Conservation (phyloP, 2,113 vertebrate species). For the Chitala chitala region DNA sequence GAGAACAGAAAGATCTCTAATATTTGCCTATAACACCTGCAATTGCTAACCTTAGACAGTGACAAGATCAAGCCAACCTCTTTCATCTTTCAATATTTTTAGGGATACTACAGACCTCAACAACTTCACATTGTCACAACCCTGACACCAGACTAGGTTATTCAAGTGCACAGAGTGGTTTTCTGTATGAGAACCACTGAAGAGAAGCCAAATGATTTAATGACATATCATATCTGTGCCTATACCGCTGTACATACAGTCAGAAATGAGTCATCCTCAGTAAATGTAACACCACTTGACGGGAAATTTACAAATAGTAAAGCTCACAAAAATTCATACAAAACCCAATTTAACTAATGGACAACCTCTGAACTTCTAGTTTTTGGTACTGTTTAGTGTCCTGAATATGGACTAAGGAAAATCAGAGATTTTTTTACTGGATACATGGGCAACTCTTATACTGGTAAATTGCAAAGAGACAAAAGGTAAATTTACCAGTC, state of each 20-base stretch:
- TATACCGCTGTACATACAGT: neutral
- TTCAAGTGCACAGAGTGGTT: neutral
- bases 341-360: neutral
- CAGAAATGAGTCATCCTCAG: neutral
- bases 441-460: no score
- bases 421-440: neutral
- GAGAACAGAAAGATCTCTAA: no score
- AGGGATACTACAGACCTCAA: no score
- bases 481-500: neutral
- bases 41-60: no score
- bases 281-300: neutral
- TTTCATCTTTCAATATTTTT: no score
- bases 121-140: no score
- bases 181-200: neutral
- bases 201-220: no score
- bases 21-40: no score
- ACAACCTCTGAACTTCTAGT: neutral
- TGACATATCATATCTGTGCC: neutral
- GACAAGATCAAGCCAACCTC: no score
- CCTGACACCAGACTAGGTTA: no score
- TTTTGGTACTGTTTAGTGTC: neutral
- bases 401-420: neutral
- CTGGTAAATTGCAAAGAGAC: neutral
- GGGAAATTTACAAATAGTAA: neutral
- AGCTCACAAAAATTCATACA: neutral